phyloP scores from a whole-genome alignment of 2,888 invertebrate species.

The Maniola hyperantus region DNA sequence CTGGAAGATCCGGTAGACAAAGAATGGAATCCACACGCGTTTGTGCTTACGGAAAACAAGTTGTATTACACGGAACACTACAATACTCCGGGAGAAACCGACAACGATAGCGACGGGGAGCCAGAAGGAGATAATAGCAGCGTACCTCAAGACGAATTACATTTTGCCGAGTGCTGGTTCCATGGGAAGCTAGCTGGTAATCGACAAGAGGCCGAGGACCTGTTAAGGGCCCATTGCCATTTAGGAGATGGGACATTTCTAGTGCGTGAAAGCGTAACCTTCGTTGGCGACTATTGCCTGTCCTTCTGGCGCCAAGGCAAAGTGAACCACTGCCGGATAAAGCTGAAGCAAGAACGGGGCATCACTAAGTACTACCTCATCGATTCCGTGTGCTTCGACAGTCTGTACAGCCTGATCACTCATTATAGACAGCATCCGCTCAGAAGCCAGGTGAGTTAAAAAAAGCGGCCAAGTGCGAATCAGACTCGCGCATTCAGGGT shows the following conservation, averaged over 20 bases:
- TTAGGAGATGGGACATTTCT: conserved; percentile 96
- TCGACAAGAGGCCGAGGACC: conserved; percentile 89
- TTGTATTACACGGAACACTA: conserved; percentile 92
- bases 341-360: conserved; percentile 93
- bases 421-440: conserved; percentile 94
- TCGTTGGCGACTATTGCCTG: conserved; percentile 97
- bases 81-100: conserved; percentile 74
- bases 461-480: too few species aligned
- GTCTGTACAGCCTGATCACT: conserved; percentile 94
- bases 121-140: conserved; percentile 83
- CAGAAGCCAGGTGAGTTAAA: conserved; percentile 86
- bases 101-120: conserved; percentile 84
- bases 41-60: conserved; percentile 94
- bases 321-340: conserved; percentile 96
- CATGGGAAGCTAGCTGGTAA: conserved; percentile 93
- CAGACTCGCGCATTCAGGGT: too few species aligned
- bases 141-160: conserved; percentile 92
- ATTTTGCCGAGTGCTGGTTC: conserved; percentile 97
- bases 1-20: conserved; percentile 94
- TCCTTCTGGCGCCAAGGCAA: conserved; percentile 96
- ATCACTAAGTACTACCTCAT: conserved; percentile 95
- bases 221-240: conserved; percentile 89
- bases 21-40: conserved; percentile 97
- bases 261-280: conserved; percentile 96
- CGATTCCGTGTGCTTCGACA: conserved; percentile 94